Evolutionary conservation across 1,140 invertebrate genomes (phyloP), one percentile per base, ranked within the genome.

Genomic region (Caenorhabditis tropicalis): DNA sequence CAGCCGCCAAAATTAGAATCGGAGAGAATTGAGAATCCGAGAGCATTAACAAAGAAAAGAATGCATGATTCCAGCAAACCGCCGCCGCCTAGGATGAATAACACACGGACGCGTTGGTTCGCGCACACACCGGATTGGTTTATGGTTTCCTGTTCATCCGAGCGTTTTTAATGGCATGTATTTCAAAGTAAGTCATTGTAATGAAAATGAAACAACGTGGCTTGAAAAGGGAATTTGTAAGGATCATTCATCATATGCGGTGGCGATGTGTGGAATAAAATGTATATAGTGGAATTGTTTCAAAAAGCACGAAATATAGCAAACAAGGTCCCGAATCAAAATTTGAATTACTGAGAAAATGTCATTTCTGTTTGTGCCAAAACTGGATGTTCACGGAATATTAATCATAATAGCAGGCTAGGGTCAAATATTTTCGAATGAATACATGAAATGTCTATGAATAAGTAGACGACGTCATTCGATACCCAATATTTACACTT

Each of bases 91-190:
- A 70, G 36, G 65, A 74, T 43, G 65, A 74, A 74, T 74, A 74
- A 43, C 65, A 74, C 19, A 74, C 36, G 53, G 53, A 58, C 53
- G 53, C 53, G 58, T n/a, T 65, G 65, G 65, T n/a, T 74, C 33
- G 58, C 58, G 12, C 31, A 65, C 58, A 65, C 56, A n/a, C 56
- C 12, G 12, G 24, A 27, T 65, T 74, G 33, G 65, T 74, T 43
- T 43, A 74, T 74, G 65, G 65, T 74, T 74, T 74, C 65, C 65
- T 74, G 65, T 36, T 74, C 65, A 31, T 74, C 21, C 65, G 65
- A 74, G 65, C 65, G 65, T 74, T 74, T 39, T 74, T 24, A 74
- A 39, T 74, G 2, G 65, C 4, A 21, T 43, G 36, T 43, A 43
- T 74, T 46, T 43, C 21, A 24, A 74, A 74, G 65, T 74, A n/a